Evolutionary conservation across 2,888 invertebrate species (phyloP), one percentile per base, ranked within the genome.

Genomic region (Colletes collaris): DNA sequence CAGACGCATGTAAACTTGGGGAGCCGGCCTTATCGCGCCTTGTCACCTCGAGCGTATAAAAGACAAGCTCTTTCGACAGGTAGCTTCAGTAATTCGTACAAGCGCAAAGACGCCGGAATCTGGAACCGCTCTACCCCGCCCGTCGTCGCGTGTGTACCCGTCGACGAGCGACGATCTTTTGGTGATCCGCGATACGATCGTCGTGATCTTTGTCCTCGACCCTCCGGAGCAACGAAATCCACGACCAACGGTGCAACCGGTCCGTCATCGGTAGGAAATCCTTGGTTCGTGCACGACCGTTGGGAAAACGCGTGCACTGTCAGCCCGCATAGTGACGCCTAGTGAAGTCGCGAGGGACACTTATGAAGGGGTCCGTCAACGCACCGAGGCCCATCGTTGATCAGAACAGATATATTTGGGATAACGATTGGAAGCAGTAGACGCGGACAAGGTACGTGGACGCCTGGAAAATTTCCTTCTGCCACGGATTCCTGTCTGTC

Each of bases 341-440:
- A 75, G 79, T 74, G 85, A 64, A 71, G 81, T 84, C 65, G 82
- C 81, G 88, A 88, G 79, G 89, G 89, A 90, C 86, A 90, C 89
- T 91, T 92, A 91, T 92, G 91, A 91, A 89, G 90, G 90, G 89
- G 84, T 86, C 86, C 87, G 88, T 85, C 86, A 85, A 87, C 83
- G 82, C 86, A 87, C 88, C 89, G 81, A 89, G 87, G 87, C 86
- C 86, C 83, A 88, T 86, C 87, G 85, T 88, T 86, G 86, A 90
- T 79, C 87, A 89, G 84, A 88, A 89, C 84, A 89, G 89, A 85
- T 88, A 89, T 80, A 91, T 91, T 87, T 90, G 90, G 90, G 91
- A 91, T 89, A 91, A 90, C 82, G 91, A 91, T 90, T 91, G 91
- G 90, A 90, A 90, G 82, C 91, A 90, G 86, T 90, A 91, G 84